These are phyloP conservation scores for Staurois parvus DNA, from an alignment of 2,797 vertebrate genomes.

Conservation along the genomic window DNA sequence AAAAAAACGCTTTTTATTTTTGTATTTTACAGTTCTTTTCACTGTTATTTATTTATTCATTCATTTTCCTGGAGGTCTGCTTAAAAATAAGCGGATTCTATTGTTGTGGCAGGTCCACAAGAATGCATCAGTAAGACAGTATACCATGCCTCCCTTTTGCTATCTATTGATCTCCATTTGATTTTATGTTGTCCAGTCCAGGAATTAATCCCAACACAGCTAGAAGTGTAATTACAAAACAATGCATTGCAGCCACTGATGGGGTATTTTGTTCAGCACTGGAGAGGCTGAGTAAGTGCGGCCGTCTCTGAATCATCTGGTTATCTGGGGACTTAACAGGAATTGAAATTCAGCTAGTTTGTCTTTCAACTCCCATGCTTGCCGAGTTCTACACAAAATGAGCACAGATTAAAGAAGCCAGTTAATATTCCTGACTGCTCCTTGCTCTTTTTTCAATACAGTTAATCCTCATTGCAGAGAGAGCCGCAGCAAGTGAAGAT, in stretches of 20 bases:
- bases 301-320: conserved; percentile 58
- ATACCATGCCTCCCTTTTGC: not conserved
- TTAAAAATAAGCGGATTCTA: too few relatives aligned
- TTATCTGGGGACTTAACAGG: conserved; percentile 60
- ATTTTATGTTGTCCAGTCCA: conserved; percentile 57
- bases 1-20: too few relatives aligned
- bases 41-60: too few relatives aligned
- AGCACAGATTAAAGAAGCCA: conserved; percentile 60
- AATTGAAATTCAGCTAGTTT: conserved; percentile 63
- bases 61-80: too few relatives aligned
- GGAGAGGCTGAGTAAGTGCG: conserved; percentile 44
- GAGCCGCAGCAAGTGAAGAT: conserved; percentile 30
- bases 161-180: conserved; percentile 52
- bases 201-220: conserved; percentile 58
- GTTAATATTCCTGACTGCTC: conserved; percentile 61
- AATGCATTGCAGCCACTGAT: conserved; percentile 56
- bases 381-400: conserved; percentile 53
- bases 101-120: too few relatives aligned
- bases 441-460: conserved; percentile 51
- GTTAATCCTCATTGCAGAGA: conserved; percentile 57
- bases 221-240: conserved; percentile 62
- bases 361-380: conserved; percentile 46
- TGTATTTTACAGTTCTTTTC: too few relatives aligned
- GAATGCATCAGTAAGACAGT: conserved; percentile 12
- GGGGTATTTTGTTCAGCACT: conserved; percentile 45